Conservation (phyloP, 2,888 invertebrate genomes). For the Macrophya annulata region DNA sequence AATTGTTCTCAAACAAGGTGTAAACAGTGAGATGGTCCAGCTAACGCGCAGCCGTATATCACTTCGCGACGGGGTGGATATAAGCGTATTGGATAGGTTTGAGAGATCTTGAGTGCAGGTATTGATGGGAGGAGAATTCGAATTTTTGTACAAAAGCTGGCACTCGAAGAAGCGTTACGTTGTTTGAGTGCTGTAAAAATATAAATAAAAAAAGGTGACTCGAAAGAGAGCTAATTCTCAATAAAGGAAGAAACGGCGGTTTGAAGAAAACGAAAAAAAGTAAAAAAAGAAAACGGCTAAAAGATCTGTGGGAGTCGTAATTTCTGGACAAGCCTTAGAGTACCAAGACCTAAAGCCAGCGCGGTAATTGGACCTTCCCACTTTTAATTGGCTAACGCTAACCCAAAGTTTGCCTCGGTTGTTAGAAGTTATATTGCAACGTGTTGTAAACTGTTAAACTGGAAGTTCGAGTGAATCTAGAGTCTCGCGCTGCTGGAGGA, state of each 20-base stretch:
- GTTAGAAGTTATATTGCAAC: conserved; percentile 76
- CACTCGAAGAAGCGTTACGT: conserved; percentile 31
- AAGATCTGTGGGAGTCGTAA: conserved; percentile 49
- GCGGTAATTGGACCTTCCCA: conserved; percentile 76
- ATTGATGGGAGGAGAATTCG: conserved; percentile 48
- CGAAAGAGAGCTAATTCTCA: conserved; percentile 33
- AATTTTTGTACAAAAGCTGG: conserved; percentile 41
- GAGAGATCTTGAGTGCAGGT: conserved; percentile 24
- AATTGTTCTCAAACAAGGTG: conserved; percentile 51
- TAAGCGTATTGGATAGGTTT: conserved; percentile 34
- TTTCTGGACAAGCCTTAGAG: conserved; percentile 40
- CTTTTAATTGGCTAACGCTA: conserved; percentile 74
- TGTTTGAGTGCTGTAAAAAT: conserved; percentile 49
- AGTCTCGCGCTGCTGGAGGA: conserved; percentile 28
- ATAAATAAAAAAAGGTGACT: conserved; percentile 38
- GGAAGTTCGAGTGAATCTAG: conserved; percentile 69
- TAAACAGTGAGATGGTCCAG: conserved; percentile 50
- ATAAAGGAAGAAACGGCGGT: conserved; percentile 16
- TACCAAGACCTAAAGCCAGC: conserved; percentile 66
- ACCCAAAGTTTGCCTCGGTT: conserved; percentile 70
- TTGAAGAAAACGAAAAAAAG: not conserved
- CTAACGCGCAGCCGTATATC: conserved; percentile 44
- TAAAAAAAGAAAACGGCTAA: conserved; percentile 1
- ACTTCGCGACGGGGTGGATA: conserved; percentile 39
- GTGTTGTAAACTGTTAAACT: conserved; percentile 72